These are phyloP conservation scores for Melanotaenia boesemani DNA, from an alignment of 2,797 vertebrate species.

Conservation along the genomic window DNA sequence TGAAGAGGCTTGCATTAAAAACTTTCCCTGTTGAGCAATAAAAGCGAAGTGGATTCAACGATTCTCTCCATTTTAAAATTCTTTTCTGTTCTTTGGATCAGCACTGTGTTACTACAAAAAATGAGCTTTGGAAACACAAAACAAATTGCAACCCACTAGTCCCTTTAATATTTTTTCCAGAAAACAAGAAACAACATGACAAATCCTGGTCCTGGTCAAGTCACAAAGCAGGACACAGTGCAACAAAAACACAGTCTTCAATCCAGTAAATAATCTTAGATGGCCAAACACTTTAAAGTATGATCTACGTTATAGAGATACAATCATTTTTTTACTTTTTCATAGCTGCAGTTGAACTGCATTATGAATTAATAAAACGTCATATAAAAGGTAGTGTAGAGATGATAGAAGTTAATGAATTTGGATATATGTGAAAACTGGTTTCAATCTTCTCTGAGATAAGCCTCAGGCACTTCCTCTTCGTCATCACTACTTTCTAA, in stretches of 20 bases:
- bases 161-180: background rate
- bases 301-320: background rate
- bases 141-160: background rate
- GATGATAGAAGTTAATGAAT: background rate
- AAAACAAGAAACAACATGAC: background rate
- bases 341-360: background rate
- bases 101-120: background rate
- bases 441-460: slow-evolving; percentile 93
- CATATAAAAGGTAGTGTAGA: background rate
- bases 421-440: background rate
- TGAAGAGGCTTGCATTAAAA: slow-evolving; percentile 1
- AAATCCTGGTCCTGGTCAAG: slow-evolving; percentile 1
- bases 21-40: slow-evolving; percentile 6
- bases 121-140: background rate
- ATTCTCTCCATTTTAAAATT: slow-evolving; percentile 12
- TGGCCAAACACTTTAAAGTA: background rate
- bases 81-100: background rate
- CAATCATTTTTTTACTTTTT: too few species aligned
- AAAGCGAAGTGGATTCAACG: background rate
- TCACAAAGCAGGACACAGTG: slow-evolving; percentile 8
- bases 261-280: slow-evolving; percentile 5
- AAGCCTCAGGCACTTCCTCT: slow-evolving; percentile 87
- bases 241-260: background rate
- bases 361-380: background rate
- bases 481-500: slow-evolving; percentile 67